Conservation (phyloP, 2,888 invertebrate genomes). For the Vesta saturnalis region DNA sequence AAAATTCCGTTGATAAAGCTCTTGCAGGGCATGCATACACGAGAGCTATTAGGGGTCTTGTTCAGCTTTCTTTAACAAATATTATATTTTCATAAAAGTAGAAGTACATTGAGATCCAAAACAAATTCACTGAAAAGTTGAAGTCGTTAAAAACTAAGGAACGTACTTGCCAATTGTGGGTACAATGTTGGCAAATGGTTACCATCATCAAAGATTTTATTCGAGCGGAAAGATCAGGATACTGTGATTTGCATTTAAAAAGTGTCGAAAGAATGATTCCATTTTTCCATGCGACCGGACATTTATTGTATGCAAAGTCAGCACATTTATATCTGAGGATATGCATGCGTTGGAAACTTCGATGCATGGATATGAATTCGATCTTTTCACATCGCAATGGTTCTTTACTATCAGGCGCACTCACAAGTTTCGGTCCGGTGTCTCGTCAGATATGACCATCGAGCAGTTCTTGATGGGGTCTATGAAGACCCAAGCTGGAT, state of each 20-base stretch:
- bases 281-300: conserved; percentile 25
- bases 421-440: conserved; percentile 28
- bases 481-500: conserved; percentile 43
- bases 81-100: conserved; percentile 41
- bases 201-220: conserved; percentile 48
- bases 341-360: conserved; percentile 40
- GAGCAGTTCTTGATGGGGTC: conserved; percentile 18
- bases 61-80: conserved; percentile 45
- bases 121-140: conserved; percentile 35
- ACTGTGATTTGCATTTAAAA: conserved; percentile 48
- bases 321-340: conserved; percentile 43
- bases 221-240: conserved; percentile 49
- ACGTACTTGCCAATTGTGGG: too few relatives aligned
- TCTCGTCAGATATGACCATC: conserved; percentile 13
- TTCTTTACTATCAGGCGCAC: conserved; percentile 30
- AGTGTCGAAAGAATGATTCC: conserved; percentile 42
- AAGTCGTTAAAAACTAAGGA: conserved; percentile 40
- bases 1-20: not conserved
- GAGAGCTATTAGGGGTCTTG: too few relatives aligned
- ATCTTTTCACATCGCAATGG: conserved; percentile 34
- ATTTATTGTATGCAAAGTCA: not conserved
- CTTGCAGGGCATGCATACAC: not conserved
- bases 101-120: conserved; percentile 40
- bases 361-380: conserved; percentile 42
- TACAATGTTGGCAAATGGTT: conserved; percentile 45